phyloP scores from a whole-genome alignment of 2,113 vertebrate genomes.

The Eublepharis macularius region DNA sequence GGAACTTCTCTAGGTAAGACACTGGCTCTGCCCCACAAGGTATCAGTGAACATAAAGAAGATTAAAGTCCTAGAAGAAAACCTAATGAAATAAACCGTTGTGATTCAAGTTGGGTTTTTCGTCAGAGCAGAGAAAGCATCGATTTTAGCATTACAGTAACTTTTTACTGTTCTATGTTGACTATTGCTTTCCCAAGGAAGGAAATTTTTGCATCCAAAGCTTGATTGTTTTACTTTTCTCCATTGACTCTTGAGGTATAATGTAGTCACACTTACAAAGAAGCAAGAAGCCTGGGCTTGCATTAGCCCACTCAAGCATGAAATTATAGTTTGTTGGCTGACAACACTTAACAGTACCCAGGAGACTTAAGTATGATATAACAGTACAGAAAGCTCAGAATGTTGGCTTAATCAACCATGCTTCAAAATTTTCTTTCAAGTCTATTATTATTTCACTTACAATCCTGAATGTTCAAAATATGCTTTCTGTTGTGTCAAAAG shows the following conservation, averaged over 20 bases:
- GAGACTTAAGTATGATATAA: slow-evolving; percentile 47
- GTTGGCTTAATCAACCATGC: slow-evolving; percentile 59
- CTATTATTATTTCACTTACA: slow-evolving; percentile 62
- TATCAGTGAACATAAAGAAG: neutral
- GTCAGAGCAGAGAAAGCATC: neutral
- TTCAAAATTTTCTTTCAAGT: slow-evolving; percentile 43
- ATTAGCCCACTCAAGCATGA: slow-evolving; percentile 56
- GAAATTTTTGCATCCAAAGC: neutral
- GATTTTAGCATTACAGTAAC: neutral
- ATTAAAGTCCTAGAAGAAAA: neutral
- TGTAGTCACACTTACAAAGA: slow-evolving; percentile 8
- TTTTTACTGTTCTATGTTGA: neutral
- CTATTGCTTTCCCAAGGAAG: neutral
- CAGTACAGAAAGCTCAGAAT: neutral
- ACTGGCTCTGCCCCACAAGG: neutral
- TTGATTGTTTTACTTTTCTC: slow-evolving; percentile 4
- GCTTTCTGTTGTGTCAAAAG: slow-evolving; percentile 13
- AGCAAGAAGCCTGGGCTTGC: slow-evolving; percentile 35
- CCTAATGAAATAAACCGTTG: neutral
- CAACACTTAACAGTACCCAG: slow-evolving; percentile 46
- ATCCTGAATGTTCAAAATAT: slow-evolving; percentile 27
- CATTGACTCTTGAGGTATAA: slow-evolving; percentile 4
- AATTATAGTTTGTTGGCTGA: slow-evolving; percentile 66
- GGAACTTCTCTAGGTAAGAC: neutral
- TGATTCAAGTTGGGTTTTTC: neutral